A percentile compares a stretch with the other conserved stretches of the same genome.
Evolutionary conservation across 2,797 vertebrate genomes (phyloP).

Genomic region (Micropoecilia bifurca): DNA sequence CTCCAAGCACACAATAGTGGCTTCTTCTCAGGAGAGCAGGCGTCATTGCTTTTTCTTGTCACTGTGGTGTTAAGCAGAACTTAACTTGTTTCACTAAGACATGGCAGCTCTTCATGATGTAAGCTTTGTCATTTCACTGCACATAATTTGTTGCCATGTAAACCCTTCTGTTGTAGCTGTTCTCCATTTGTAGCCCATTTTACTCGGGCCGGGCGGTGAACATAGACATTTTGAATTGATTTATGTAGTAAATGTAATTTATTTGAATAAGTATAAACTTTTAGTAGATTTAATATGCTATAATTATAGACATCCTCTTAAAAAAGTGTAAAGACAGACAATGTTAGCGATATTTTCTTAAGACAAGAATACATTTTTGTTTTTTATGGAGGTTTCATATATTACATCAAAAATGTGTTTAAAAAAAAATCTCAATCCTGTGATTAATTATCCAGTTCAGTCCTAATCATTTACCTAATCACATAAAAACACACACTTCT

Average conservation of each 20-base stretch:
- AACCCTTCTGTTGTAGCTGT: constrained; percentile 16
- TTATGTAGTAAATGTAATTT: not conserved
- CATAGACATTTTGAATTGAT: not conserved
- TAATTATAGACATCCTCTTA: not conserved
- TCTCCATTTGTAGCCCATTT: constrained; percentile 16
- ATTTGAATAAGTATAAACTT: not conserved
- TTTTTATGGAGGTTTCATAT: not conserved
- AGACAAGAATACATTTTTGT: not conserved
- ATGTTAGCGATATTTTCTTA: not conserved
- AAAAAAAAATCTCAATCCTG: not conserved
- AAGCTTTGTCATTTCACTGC: constrained; percentile 36
- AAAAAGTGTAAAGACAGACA: not conserved
- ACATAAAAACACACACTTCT: too few relatives aligned
- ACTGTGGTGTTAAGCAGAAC: constrained; percentile 35
- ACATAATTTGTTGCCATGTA: constrained; percentile 24
- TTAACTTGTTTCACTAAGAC: constrained; percentile 48
- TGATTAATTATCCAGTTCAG: not conserved
- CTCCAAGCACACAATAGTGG: constrained; percentile 39
- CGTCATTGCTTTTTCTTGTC: constrained; percentile 26
- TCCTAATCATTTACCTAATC: not conserved
- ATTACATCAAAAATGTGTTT: not conserved
- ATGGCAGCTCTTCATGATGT: constrained; percentile 47
- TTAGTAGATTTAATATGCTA: not conserved
- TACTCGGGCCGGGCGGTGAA: not conserved
- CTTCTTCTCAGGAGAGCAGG: constrained; percentile 41